Conservation (phyloP, 2,888 invertebrate genomes). For the Achlya flavicornis region DNA sequence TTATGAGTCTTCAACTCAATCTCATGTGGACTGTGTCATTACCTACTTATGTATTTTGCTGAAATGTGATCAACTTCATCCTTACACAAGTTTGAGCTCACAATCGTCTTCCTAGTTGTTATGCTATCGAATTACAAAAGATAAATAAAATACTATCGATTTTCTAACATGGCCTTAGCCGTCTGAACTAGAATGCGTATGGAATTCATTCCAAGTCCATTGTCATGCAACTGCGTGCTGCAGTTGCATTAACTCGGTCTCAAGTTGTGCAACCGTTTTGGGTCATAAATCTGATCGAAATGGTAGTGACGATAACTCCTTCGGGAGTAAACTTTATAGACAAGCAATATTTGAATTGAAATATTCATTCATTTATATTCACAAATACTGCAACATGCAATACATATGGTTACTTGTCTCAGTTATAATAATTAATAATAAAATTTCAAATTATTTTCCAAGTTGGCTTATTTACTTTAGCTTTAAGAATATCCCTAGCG, state of each 20-base stretch:
- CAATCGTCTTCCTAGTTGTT: constrained; percentile 30
- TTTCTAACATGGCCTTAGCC: constrained; percentile 42
- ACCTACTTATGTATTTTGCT: constrained; percentile 13
- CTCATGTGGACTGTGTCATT: constrained; percentile 21
- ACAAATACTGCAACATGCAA: neutral
- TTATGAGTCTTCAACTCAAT: constrained; percentile 19
- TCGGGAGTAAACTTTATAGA: constrained; percentile 36
- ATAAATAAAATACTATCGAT: constrained; percentile 41
- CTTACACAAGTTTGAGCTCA: constrained; percentile 20
- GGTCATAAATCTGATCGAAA: constrained; percentile 61
- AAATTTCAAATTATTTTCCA: no score
- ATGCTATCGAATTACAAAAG: constrained; percentile 31
- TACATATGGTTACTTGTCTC: neutral
- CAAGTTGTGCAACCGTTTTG: constrained; percentile 64
- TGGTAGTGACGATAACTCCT: constrained; percentile 56
- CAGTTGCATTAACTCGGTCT: constrained; percentile 60
- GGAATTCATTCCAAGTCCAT: constrained; percentile 73
- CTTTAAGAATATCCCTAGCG: no score
- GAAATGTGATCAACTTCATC: constrained; percentile 28
- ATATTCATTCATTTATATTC: constrained; percentile 12
- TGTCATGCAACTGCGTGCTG: constrained; percentile 66
- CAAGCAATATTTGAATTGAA: constrained; percentile 25
- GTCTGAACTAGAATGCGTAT: constrained; percentile 49
- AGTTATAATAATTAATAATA: neutral
- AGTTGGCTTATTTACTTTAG: no score